phyloP scores from a whole-genome alignment of 1,140 invertebrate genomes.

The Aphaenogaster ashmeadi region DNA sequence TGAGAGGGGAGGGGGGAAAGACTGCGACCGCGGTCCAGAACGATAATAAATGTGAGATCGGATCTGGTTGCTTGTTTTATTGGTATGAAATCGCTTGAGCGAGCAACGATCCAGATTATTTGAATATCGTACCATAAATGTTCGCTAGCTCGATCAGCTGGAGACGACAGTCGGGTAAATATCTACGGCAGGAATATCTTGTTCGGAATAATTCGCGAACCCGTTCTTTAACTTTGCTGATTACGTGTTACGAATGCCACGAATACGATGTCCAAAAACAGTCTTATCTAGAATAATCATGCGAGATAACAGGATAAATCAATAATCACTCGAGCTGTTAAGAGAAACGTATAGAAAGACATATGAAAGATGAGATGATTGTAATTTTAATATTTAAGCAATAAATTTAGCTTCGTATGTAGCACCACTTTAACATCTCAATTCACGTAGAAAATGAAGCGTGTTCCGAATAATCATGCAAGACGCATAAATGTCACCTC shows the following conservation, averaged over 20 bases:
- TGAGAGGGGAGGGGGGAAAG: neutral
- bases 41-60: conserved; percentile 80
- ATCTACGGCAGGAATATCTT: neutral
- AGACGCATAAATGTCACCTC: conserved; percentile 10
- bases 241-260: neutral
- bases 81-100: conserved; percentile 69
- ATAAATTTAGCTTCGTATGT: neutral
- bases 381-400: conserved; percentile 16
- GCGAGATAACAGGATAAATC: conserved; percentile 1
- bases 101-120: conserved; percentile 77
- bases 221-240: neutral
- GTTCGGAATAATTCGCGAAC: neutral
- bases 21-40: conserved; percentile 4
- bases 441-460: neutral
- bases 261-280: neutral
- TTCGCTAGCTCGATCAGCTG: conserved; percentile 41
- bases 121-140: conserved; percentile 73
- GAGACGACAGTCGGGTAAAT: conserved; percentile 53
- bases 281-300: neutral
- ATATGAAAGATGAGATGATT: neutral
- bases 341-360: too few species aligned
- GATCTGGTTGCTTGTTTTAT: conserved; percentile 73
- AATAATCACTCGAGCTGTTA: neutral
- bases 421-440: neutral
- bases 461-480: neutral